Percentiles rank a stretch among this genome's conserved stretches.
phyloP scores from a whole-genome alignment of 2,888 invertebrate genomes.

The Autographa pulchrina region DNA sequence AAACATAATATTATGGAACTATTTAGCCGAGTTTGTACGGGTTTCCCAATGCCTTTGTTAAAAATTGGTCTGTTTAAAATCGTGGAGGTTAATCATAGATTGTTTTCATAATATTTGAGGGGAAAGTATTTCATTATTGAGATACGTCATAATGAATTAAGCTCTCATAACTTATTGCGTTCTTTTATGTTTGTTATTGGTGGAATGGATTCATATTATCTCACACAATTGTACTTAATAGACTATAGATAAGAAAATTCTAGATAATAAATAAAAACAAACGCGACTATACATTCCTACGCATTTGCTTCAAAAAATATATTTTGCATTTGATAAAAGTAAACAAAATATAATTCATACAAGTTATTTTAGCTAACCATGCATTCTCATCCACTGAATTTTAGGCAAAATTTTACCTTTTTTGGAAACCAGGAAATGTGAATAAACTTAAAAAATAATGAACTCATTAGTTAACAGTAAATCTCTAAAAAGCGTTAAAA shows the following conservation, averaged over 20 bases:
- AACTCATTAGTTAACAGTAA: too few species aligned
- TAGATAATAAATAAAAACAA: neutral
- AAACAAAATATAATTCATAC: too few species aligned
- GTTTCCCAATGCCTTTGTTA: conserved; percentile 62
- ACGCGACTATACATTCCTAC: neutral
- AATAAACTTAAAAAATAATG: too few species aligned
- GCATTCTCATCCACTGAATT: too few species aligned
- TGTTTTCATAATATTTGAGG: conserved; percentile 55
- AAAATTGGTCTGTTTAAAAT: conserved; percentile 56
- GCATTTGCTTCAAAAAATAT: too few species aligned
- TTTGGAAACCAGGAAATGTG: too few species aligned
- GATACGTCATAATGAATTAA: conserved; percentile 27
- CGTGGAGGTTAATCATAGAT: conserved; percentile 32
- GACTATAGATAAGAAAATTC: neutral
- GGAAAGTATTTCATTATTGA: conserved; percentile 23
- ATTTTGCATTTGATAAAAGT: too few species aligned
- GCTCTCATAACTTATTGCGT: conserved; percentile 30
- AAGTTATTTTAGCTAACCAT: too few species aligned
- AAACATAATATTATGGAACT: conserved; percentile 60
- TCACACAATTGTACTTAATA: neutral
- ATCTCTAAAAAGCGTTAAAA: too few species aligned
- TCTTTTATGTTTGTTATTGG: neutral
- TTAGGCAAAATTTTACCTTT: too few species aligned
- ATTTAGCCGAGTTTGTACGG: conserved; percentile 41
- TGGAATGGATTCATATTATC: neutral